These are phyloP conservation scores for Taxidea taxus DNA, from an alignment of 2,113 vertebrate species.

Conservation along the genomic window DNA sequence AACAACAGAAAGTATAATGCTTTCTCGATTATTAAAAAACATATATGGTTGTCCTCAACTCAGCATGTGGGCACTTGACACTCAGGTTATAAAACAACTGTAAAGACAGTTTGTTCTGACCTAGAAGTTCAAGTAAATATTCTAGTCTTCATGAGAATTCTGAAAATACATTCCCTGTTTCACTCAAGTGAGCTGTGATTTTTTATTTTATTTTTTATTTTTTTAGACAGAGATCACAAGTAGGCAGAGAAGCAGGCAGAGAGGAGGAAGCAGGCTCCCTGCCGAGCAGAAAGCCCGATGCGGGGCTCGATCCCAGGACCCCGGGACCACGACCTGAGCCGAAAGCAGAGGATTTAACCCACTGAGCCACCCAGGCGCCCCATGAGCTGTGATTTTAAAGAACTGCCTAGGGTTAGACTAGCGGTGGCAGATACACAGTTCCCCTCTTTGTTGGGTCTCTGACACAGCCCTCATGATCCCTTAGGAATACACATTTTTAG, in stretches of 20 bases:
- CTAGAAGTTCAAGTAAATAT: background rate
- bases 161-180: conserved; percentile 13
- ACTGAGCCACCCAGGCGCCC: too few relatives aligned
- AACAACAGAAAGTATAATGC: background rate
- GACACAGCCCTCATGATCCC: background rate
- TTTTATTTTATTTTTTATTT: conserved; percentile 41
- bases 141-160: conserved; percentile 14
- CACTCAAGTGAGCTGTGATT: background rate
- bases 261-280: too few relatives aligned
- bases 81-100: background rate
- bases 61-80: background rate
- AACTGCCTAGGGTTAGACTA: background rate
- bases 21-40: background rate
- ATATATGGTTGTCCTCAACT: background rate
- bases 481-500: background rate
- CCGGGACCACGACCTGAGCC: too few relatives aligned
- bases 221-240: too few relatives aligned
- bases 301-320: too few relatives aligned
- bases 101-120: background rate
- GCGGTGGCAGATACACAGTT: background rate
- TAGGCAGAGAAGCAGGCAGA: too few relatives aligned
- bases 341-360: too few relatives aligned
- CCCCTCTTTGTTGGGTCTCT: background rate
- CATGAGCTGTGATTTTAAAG: conserved; percentile 27
- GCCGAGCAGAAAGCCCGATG: too few relatives aligned